These are phyloP conservation scores for Capitulum mitella DNA, from an alignment of 2,888 invertebrate species.

Conservation along the genomic window DNA sequence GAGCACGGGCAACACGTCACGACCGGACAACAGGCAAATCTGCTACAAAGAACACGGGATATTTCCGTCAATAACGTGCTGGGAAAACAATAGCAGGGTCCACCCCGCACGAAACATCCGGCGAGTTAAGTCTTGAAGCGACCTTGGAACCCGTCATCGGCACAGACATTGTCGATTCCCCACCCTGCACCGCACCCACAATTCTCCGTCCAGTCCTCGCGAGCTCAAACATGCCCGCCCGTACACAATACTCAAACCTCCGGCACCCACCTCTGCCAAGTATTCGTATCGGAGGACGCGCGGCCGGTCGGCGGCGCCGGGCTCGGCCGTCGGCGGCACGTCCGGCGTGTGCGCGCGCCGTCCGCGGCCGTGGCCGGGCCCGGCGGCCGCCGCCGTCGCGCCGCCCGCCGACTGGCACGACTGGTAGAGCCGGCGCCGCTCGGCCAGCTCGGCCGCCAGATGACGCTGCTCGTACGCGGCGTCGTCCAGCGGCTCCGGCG, in stretches of 20 bases:
- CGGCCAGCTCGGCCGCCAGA: constrained; percentile 7
- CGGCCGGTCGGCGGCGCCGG: background rate
- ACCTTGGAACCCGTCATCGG: too few species aligned
- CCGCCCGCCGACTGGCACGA: background rate
- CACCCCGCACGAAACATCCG: too few species aligned
- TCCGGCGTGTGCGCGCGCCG: background rate
- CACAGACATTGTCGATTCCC: too few species aligned
- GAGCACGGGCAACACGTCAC: too few species aligned
- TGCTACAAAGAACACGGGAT: too few species aligned
- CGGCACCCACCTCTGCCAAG: background rate
- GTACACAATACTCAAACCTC: background rate
- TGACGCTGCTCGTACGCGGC: background rate
- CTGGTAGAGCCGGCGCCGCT: constrained; percentile 14
- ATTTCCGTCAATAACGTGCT: too few species aligned
- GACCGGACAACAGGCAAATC: too few species aligned
- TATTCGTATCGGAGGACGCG: background rate
- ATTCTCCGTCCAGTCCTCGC: too few species aligned
- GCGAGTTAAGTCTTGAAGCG: too few species aligned
- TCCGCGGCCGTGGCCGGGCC: background rate
- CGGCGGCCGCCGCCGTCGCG: background rate
- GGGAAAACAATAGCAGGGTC: too few species aligned
- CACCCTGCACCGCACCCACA: too few species aligned
- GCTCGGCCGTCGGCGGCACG: background rate
- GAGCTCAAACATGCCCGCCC: too few species aligned
- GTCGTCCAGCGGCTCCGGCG: background rate